Percentiles rank a stretch among this genome's conserved stretches.
These are phyloP conservation scores for Callipepla squamata DNA, from an alignment of 2,113 vertebrate species.

Conservation along the genomic window DNA sequence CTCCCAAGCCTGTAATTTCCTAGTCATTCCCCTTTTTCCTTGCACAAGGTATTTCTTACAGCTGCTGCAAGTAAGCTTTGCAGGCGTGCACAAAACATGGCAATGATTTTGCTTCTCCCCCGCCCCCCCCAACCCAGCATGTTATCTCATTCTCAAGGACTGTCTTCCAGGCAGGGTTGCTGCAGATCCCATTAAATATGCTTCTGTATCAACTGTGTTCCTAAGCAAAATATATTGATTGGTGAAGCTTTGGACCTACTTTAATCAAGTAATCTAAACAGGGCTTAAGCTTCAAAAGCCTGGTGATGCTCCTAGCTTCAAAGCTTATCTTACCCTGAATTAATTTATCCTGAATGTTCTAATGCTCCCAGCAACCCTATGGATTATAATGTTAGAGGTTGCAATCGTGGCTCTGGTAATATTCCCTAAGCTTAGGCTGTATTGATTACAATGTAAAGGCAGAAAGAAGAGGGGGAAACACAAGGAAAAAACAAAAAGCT, in stretches of 20 bases:
- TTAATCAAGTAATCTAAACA: slow-evolving; percentile 84
- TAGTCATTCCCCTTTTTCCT: neutral
- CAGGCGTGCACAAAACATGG: neutral
- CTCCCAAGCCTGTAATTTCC: neutral
- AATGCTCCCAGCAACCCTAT: slow-evolving; percentile 70
- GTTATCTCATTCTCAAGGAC: slow-evolving; percentile 43
- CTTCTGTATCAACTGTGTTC: slow-evolving; percentile 71
- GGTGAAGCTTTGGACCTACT: slow-evolving; percentile 75
- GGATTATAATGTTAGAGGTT: slow-evolving; percentile 76
- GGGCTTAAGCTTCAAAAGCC: slow-evolving; percentile 79
- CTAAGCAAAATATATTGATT: slow-evolving; percentile 79
- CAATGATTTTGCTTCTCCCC: neutral
- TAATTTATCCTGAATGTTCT: slow-evolving; percentile 76
- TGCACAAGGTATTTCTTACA: neutral
- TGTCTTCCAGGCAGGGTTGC: slow-evolving; percentile 12
- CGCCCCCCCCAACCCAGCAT: neutral
- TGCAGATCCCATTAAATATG: slow-evolving; percentile 64
- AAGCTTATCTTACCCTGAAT: slow-evolving; percentile 79
- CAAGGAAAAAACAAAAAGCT: slow-evolving; percentile 34
- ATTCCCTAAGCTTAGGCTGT: slow-evolving; percentile 58
- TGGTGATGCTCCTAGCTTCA: slow-evolving; percentile 73
- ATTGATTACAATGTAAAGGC: slow-evolving; percentile 67
- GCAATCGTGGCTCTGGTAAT: slow-evolving; percentile 67
- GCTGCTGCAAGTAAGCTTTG: neutral
- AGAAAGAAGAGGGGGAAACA: neutral